Evolutionary conservation across 2,797 vertebrate genomes (phyloP), one percentile per base, ranked within the genome.

Genomic region (Nyctibius grandis): DNA sequence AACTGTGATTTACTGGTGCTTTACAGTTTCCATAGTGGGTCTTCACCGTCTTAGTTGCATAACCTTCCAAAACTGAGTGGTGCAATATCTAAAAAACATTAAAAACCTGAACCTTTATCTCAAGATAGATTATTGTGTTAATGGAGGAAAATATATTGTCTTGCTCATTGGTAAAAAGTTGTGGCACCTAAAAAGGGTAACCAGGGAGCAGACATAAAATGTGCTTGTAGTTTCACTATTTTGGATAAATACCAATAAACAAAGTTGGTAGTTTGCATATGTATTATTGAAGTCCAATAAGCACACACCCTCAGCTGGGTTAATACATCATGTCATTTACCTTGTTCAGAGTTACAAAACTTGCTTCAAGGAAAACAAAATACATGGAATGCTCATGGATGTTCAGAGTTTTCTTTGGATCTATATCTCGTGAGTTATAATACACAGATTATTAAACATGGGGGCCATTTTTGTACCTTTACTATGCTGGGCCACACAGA

Each of bases 341-440:
- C 19, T 81, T 40, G 19, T 74, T 85, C 26, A 69, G 34, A 65
- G 51, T 53, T 63, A 50, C 13, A 67, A 44, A 74, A 13, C 17
- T 81, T 72, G 31, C 18, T 81, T 90, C 50, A 53, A 25, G 44
- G 64, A 59, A 81, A 93, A 77, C 9, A 74, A 80, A 84, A 36
- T 44, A 16, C 3, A 1, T 48, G 8, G 9, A 34, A 68, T 48
- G 36, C 50, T 91, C 28, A 34, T 76, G 22, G 9, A 48, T 29
- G 4, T n/a, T 47, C 21, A 38, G 33, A 12, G 5, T 59, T 88
- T 85, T 82, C 59, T 86, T 88, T 51, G 28, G 21, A n/a, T 67
- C 19, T 63, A 1, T 22, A 20, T 45, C 29, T 44, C 0, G 0
- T 47, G 11, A 88, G 8, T 74, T 77, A 14, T 34, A 65, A 60